These are phyloP conservation scores for Drosophila sp. DNA, from an alignment of 1,140 invertebrate species.

Conservation along the genomic window DNA sequence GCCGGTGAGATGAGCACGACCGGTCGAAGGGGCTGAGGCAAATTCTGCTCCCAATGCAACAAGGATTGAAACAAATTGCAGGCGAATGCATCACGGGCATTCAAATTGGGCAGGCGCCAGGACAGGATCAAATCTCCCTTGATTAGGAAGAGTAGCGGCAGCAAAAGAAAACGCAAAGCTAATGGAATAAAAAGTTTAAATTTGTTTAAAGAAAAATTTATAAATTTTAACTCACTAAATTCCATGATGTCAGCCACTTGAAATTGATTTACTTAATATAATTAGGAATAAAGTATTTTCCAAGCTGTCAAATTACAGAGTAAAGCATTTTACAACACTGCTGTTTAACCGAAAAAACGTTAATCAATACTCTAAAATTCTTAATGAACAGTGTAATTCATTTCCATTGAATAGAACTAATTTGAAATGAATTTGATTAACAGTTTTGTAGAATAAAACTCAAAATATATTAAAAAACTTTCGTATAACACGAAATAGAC, in stretches of 20 bases:
- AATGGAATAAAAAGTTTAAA: too few relatives aligned
- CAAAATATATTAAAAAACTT: too few relatives aligned
- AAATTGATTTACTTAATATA: neutral
- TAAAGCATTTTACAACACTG: neutral
- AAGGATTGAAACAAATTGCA: neutral
- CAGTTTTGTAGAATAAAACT: too few relatives aligned
- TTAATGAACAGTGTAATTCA: neutral
- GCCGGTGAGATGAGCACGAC: constrained; percentile 13
- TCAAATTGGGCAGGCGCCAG: neutral
- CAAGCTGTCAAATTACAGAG: neutral
- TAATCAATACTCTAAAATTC: neutral
- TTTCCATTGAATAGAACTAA: too few relatives aligned
- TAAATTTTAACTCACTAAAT: neutral
- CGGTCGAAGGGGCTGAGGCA: neutral
- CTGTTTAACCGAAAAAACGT: too few relatives aligned
- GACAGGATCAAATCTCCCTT: neutral
- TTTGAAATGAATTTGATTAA: too few relatives aligned
- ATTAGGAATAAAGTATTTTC: neutral
- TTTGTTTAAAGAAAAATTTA: neutral
- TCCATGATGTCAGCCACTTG: neutral
- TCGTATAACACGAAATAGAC: too few relatives aligned
- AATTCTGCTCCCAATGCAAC: neutral
- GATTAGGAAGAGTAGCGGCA: neutral
- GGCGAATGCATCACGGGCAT: constrained; percentile 6
- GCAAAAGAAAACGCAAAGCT: neutral